Evolutionary conservation across 2,797 vertebrate genomes (phyloP).

Genomic region (Gadopsis marmoratus): DNA sequence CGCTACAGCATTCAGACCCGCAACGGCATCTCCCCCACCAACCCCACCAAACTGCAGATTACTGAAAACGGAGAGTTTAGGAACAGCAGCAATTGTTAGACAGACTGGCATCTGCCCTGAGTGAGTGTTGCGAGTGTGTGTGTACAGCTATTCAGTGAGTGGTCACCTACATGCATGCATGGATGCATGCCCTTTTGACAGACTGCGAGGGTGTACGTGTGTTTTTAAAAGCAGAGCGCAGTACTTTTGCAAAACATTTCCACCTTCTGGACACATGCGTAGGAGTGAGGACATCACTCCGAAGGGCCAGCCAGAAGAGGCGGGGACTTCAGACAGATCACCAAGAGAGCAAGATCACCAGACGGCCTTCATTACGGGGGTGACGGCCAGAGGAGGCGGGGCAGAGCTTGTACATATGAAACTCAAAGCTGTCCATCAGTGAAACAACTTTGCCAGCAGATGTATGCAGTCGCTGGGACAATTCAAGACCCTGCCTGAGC

Average conservation of each 20-base stretch:
- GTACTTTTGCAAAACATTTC: slow-evolving; percentile 50
- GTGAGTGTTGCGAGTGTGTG: slow-evolving; percentile 4
- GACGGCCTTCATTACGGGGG: slow-evolving; percentile 64
- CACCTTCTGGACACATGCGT: slow-evolving; percentile 37
- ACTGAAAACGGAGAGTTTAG: slow-evolving; percentile 99
- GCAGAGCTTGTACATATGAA: slow-evolving; percentile 74
- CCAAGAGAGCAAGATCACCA: slow-evolving; percentile 50
- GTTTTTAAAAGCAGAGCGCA: slow-evolving; percentile 25
- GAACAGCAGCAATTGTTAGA: slow-evolving; percentile 98
- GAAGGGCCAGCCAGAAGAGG: slow-evolving; percentile 33
- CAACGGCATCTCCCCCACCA: slow-evolving; percentile 99
- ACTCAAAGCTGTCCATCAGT: slow-evolving; percentile 54
- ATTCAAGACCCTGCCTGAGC: slow-evolving; percentile 44
- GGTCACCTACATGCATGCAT: slow-evolving; percentile 47
- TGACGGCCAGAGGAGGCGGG: slow-evolving; percentile 53
- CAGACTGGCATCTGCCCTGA: slow-evolving; percentile 7
- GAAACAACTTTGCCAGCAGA: slow-evolving; percentile 50
- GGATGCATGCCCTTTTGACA: slow-evolving; percentile 54
- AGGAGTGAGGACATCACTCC: slow-evolving; percentile 33
- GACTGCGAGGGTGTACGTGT: slow-evolving; percentile 21
- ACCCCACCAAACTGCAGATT: slow-evolving; percentile 98
- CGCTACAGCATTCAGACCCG: slow-evolving; percentile 99
- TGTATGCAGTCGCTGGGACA: slow-evolving; percentile 45
- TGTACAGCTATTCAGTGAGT: slow-evolving; percentile 51
- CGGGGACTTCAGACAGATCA: slow-evolving; percentile 40